These are phyloP conservation scores for Acrobasis suavella DNA, from an alignment of 2,888 invertebrate genomes.

Conservation along the genomic window DNA sequence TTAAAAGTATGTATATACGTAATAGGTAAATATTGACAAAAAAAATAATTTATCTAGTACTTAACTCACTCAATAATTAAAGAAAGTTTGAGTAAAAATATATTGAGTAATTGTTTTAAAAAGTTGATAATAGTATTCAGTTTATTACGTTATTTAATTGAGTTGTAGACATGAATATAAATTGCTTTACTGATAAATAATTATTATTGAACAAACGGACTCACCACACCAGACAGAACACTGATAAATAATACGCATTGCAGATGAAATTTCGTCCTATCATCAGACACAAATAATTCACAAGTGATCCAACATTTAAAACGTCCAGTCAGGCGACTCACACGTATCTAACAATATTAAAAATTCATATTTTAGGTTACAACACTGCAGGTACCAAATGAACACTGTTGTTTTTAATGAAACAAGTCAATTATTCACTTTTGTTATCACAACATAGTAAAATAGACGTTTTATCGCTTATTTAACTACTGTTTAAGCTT, in stretches of 20 bases:
- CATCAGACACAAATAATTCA: not conserved
- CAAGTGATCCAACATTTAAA: not conserved
- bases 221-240: not conserved
- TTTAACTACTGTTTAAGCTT: not conserved
- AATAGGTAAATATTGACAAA: too few species aligned
- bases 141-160: too few species aligned
- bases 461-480: not conserved
- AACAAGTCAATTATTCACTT: not conserved
- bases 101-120: too few species aligned
- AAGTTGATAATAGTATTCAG: too few species aligned
- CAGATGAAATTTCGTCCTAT: not conserved
- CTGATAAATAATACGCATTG: not conserved
- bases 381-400: not conserved
- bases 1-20: too few species aligned
- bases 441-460: not conserved
- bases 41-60: too few species aligned
- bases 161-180: too few species aligned
- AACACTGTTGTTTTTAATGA: not conserved
- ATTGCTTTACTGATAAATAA: too few species aligned
- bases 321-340: not conserved
- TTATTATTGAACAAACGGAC: not conserved
- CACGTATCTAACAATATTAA: not conserved
- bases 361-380: slow-evolving; percentile 2
- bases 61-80: too few species aligned
- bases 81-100: too few species aligned